Percentiles rank a stretch among this genome's conserved stretches.
phyloP scores from a whole-genome alignment of 2,888 invertebrate species.

The Eristalis intricaria region DNA sequence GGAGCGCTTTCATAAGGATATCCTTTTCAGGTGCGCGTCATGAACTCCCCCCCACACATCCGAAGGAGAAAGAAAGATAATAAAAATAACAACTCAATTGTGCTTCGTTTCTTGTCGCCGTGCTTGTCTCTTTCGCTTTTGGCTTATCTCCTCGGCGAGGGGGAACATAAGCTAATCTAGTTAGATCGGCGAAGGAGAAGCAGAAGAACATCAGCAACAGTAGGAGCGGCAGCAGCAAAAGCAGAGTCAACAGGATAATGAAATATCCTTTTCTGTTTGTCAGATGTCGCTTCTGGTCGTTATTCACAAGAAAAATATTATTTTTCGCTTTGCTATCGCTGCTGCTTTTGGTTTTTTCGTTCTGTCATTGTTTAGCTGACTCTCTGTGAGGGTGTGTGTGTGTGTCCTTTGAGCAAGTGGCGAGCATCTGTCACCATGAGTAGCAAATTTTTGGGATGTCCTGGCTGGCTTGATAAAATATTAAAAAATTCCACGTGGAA shows the following conservation, averaged over 20 bases:
- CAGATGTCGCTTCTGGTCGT: slow-evolving; percentile 49
- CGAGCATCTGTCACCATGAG: slow-evolving; percentile 44
- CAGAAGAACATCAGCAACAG: too few species aligned
- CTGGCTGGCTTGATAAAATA: slow-evolving; percentile 23
- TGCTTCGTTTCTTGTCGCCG: neutral
- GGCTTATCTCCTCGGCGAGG: neutral
- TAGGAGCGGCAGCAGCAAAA: neutral
- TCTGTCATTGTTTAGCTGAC: slow-evolving; percentile 11
- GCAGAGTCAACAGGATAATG: slow-evolving; percentile 62
- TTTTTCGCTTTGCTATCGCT: slow-evolving; percentile 42
- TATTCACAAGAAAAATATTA: slow-evolving; percentile 49
- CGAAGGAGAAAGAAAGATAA: neutral
- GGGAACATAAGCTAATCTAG: slow-evolving; percentile 47
- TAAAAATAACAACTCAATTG: slow-evolving; percentile 28
- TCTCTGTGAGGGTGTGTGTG: too few species aligned
- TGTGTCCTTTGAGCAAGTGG: neutral
- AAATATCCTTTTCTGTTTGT: slow-evolving; percentile 57
- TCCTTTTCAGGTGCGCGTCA: slow-evolving; percentile 51
- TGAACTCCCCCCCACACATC: neutral
- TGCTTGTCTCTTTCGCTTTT: neutral
- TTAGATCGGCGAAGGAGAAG: slow-evolving; percentile 26
- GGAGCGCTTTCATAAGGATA: slow-evolving; percentile 40
- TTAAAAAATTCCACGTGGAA: slow-evolving; percentile 40
- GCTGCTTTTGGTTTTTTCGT: neutral
- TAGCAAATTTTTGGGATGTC: neutral